Base-by-base conservation (phyloP, 2,113 vertebrate species). In the Strix aluco region DNA sequence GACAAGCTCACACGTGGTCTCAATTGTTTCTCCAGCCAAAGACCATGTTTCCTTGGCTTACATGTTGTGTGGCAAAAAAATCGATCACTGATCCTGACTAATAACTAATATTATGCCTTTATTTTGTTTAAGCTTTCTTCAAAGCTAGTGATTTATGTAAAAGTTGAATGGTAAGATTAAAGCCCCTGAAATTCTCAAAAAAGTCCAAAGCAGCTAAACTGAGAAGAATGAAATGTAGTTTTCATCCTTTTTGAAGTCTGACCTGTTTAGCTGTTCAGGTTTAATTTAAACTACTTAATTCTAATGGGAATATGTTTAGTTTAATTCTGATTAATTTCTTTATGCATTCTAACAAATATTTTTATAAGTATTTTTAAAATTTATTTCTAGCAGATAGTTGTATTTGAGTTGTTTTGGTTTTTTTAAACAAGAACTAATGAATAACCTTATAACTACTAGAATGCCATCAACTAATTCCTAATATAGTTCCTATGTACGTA, bases 211-310 rank as follows among this genome's bases (percentile, higher is more conserved):
- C 26, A 79, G 44, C n/a, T 92, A 36, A 92, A 94, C 47, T 67
- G 86, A 88, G 46, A 86, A 55, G 67, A 92, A 88, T 9, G 55
- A 36, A 95, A 93, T 51, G 55, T 8, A 71, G 79, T 78, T 93
- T 93, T 95, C 38, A 73, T 58, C 29, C 9, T 86, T 94, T 95
- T 77, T 94, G 75, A 97, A 74, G 75, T 88, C 63, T 74, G 34
- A 42, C 47, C 63, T 80, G 42, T 88, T 86, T 62, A 92, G 70
- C 44, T 79, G 19, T 69, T 93, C 42, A 49, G 23, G 2, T 72
- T 87, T 85, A 65, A 82, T 58, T 83, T 80, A 79, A 85, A 86
- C 40, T 30, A 54, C 36, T 62, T 65, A 51, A 67, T 92, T 92
- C 34, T 75, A 90, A 59, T 2, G 69, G 11, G 15, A 93, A 85